Percentiles rank a stretch among this genome's conserved stretches.
Conservation (phyloP, 2,888 invertebrate genomes). For the Cetonia aurata region DNA sequence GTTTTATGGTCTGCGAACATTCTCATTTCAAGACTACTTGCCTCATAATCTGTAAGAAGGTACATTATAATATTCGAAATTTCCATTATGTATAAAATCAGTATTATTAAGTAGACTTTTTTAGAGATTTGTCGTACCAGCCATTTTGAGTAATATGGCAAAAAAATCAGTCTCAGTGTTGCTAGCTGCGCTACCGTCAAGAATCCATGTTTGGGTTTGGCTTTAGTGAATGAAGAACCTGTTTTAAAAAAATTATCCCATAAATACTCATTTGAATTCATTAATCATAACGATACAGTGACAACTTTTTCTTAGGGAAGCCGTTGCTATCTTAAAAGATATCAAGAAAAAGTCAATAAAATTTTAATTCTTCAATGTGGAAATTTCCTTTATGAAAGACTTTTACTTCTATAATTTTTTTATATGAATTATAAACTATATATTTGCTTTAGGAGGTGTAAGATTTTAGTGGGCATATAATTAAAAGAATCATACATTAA, state of each 20-base stretch:
- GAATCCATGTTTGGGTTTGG: slow-evolving; percentile 93
- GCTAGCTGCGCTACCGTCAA: slow-evolving; percentile 88
- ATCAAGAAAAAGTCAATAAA: no score
- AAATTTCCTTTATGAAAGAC: no score
- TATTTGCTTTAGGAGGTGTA: no score
- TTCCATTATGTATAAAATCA: slow-evolving; percentile 77
- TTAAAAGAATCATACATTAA: slow-evolving; percentile 2
- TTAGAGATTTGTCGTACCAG: slow-evolving; percentile 91
- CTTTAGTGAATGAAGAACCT: slow-evolving; percentile 97
- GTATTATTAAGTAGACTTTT: slow-evolving; percentile 79
- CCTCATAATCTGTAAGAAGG: slow-evolving; percentile 57
- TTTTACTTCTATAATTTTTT: no score
- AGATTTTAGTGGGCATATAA: background rate
- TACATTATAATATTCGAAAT: slow-evolving; percentile 66
- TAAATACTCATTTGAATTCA: background rate
- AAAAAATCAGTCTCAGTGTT: slow-evolving; percentile 82
- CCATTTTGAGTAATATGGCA: slow-evolving; percentile 90
- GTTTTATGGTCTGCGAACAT: background rate
- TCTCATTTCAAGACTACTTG: slow-evolving; percentile 46
- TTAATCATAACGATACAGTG: no score
- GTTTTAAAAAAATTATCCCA: slow-evolving; percentile 24
- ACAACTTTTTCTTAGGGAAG: no score
- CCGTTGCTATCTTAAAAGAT: no score
- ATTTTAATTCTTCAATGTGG: no score
- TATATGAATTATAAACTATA: no score